Conservation (phyloP, 2,888 invertebrate species). For the Chesias legatella region DNA sequence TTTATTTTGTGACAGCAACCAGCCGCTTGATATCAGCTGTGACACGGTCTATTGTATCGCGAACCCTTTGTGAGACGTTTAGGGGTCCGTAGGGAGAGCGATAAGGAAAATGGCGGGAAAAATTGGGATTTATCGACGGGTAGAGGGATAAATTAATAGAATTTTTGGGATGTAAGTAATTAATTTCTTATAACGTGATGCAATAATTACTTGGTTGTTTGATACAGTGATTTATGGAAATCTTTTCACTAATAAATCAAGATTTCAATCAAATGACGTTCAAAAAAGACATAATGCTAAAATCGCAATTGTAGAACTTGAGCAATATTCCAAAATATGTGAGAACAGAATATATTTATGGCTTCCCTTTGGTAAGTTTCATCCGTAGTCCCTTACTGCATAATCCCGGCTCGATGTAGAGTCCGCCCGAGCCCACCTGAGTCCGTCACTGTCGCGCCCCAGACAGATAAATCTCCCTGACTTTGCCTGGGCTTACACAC, state of each 20-base stretch:
- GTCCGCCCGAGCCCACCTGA: slow-evolving; percentile 36
- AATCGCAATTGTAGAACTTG: too few relatives aligned
- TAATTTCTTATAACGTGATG: slow-evolving; percentile 7
- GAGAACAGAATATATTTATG: neutral
- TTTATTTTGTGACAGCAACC: neutral
- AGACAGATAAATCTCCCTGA: slow-evolving; percentile 50
- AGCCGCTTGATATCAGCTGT: slow-evolving; percentile 1
- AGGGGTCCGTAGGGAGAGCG: slow-evolving; percentile 30
- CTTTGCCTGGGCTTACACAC: slow-evolving; percentile 27
- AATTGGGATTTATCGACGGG: slow-evolving; percentile 30
- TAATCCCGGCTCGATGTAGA: slow-evolving; percentile 21
- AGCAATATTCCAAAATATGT: neutral
- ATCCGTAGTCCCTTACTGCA: slow-evolving; percentile 7
- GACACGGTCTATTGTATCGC: slow-evolving; percentile 37
- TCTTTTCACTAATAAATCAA: too few relatives aligned
- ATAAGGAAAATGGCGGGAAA: slow-evolving; percentile 31
- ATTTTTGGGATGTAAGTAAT: slow-evolving; percentile 24
- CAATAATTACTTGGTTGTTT: neutral
- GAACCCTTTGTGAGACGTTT: slow-evolving; percentile 45
- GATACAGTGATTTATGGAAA: neutral
- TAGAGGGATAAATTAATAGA: slow-evolving; percentile 25
- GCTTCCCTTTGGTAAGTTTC: neutral
- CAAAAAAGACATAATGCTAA: too few relatives aligned
- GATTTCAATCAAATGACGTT: too few relatives aligned
- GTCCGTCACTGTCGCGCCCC: slow-evolving; percentile 46